Evolutionary conservation across 2,797 vertebrate genomes (phyloP), one percentile per base, ranked within the genome.

Genomic region (Hapalemur alaotrensis): DNA sequence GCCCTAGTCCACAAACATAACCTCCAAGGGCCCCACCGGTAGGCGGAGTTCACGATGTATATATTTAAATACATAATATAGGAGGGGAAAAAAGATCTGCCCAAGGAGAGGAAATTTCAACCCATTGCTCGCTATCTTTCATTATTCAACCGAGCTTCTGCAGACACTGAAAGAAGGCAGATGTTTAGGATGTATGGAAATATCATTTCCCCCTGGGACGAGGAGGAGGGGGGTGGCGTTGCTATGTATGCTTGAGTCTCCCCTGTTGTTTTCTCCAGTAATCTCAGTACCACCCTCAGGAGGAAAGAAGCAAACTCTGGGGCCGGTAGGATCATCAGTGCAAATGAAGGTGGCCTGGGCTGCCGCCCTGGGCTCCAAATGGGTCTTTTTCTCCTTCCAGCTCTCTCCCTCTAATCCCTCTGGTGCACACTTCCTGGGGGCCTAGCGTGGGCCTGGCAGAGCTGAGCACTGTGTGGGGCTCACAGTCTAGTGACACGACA

Each of bases 181-280:
- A 78, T 93, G 93, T 84, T 97, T 82, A 91, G 93, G 84, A 89
- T 70, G 79, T 81, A 93, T 93, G 95, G 95, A 97, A 97, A 93
- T 94, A 95, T n/a, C 85, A 67, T 81, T 93, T 95, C 82, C 97
- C 96, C 94, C 72, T 38, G 92, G 92, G 87, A 95, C 46, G 6
- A 67, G 78, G 61, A 73, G 46, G 54, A 43, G 63, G 87, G 75
- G 35, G 63, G 57, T 7, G 10, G 41, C 20, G 11, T 65, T 2
- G 5, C 72, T 94, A 41, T n/a, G 69, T 25, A 79, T 11, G 54
- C 86, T 61, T 17, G 95, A 81, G 63, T 70, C 96, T 65, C 46
- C 78, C 76, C 70, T 14, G 46, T 59, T 82, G 67, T 78, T 92
- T 80, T 52, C 89, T 54, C 57, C 65, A 73, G 93, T 20, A 73